Conservation (phyloP, 2,888 invertebrate genomes). For the Macrophya annulata region DNA sequence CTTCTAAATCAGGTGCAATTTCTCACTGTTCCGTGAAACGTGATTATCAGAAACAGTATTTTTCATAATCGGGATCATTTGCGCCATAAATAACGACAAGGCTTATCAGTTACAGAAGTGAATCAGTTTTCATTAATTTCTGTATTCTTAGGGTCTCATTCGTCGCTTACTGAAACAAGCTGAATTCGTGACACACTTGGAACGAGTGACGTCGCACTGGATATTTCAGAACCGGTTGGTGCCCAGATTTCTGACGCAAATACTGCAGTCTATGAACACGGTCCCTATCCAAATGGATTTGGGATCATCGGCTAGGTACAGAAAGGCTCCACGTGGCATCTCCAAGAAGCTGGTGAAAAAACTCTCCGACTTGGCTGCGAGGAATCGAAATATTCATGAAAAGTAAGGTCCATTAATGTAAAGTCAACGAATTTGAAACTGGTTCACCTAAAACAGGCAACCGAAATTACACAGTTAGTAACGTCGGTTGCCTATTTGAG, state of each 20-base stretch:
- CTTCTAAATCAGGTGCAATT: constrained; percentile 69
- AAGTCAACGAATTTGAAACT: too few species aligned
- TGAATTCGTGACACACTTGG: constrained; percentile 74
- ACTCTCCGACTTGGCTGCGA: constrained; percentile 64
- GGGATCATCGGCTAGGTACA: constrained; percentile 60
- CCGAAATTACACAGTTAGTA: too few species aligned
- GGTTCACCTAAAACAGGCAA: too few species aligned
- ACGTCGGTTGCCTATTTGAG: too few species aligned
- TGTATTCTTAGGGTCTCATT: constrained; percentile 66
- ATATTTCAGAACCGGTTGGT: constrained; percentile 66
- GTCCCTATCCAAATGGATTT: constrained; percentile 65
- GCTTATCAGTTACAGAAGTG: too few species aligned
- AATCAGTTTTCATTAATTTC: neutral
- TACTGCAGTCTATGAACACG: constrained; percentile 61
- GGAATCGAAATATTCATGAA: constrained; percentile 48
- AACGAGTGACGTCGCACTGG: constrained; percentile 67
- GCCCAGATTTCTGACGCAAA: constrained; percentile 60
- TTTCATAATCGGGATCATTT: neutral
- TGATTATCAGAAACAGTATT: neutral
- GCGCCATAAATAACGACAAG: neutral
- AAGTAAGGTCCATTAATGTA: constrained; percentile 23
- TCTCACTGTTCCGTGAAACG: neutral
- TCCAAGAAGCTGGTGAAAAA: constrained; percentile 62
- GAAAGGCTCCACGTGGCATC: constrained; percentile 59
- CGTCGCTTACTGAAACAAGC: constrained; percentile 72